Evolutionary conservation across 2,113 vertebrate genomes (phyloP), one percentile per base, ranked within the genome.

Genomic region (Sinosuthora webbiana): DNA sequence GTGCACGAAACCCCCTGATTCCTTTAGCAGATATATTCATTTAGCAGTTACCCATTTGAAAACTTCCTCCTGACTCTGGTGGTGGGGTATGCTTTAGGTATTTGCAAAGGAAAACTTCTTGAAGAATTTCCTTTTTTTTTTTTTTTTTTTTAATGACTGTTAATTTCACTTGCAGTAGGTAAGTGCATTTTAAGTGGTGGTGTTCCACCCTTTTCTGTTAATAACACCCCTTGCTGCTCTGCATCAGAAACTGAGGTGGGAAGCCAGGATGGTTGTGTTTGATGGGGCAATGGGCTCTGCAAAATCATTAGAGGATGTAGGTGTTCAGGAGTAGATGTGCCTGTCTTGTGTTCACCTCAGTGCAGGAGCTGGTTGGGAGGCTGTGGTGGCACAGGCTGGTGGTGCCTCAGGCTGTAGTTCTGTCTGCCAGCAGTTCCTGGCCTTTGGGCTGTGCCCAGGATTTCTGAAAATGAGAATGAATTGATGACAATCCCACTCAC

Each of bases 1-100:
- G 75, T 53, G 47, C 94, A 57, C 25, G 16, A 50, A 80, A 81
- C 6, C 68, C 69, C 35, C 49, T 67, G 85, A 95, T 96, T 89
- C 77, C 87, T 94, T 94, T 95, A 97, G 87, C 93, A 95, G 87
- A 94, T 95, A 74, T 1, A 33, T 68, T 97, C 37, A 91, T 96
- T 95, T 90, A 97, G 87, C 87, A 71, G 75, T 89, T 94, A 56
- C 20, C 87, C 83, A 4, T 93, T 80, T 78, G 81, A 75, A 83
- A 78, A 90, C 78, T 81, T 92, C 11, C 4, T 49, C 21, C 50
- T 52, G 89, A 80, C 11, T 13, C 53, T 67, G 65, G 31, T 77
- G 71, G 60, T 47, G 37, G 11, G 52, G 8, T 33, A 10, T 28
- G 57, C 59, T 21, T 1, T 11, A 35, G 68, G 56, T 94, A 53